Evolutionary conservation across 2,888 invertebrate species (phyloP).

Genomic region (Latrodectus elegans): DNA sequence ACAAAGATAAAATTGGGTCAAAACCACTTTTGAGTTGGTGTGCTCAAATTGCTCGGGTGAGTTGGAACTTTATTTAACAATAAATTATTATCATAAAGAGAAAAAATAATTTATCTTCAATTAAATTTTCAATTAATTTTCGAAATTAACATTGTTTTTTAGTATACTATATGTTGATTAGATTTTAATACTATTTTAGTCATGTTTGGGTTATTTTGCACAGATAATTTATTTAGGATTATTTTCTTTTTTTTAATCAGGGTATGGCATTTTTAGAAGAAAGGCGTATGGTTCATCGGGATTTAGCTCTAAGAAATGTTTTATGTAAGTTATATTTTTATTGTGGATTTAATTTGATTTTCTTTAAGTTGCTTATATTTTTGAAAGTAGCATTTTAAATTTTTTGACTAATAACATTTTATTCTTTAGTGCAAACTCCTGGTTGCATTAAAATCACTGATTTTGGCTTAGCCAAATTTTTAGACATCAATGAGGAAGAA

Average conservation of each 20-base stretch:
- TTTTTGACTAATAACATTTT: slow-evolving; percentile 4
- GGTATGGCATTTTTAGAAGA: slow-evolving; percentile 97
- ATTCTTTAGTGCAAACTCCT: slow-evolving; percentile 85
- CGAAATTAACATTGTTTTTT: too few species aligned
- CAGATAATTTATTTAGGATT: too few species aligned
- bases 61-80: slow-evolving; percentile 75
- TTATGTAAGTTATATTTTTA: slow-evolving; percentile 76
- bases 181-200: too few species aligned
- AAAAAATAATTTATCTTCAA: too few species aligned
- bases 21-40: slow-evolving; percentile 97
- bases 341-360: neutral
- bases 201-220: too few species aligned
- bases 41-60: slow-evolving; percentile 90
- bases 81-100: neutral
- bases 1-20: slow-evolving; percentile 94
- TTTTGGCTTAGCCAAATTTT: slow-evolving; percentile 96
- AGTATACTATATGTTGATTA: too few species aligned
- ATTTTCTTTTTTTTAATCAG: slow-evolving; percentile 71
- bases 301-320: slow-evolving; percentile 97
- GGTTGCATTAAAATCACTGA: slow-evolving; percentile 97
- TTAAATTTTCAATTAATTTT: too few species aligned
- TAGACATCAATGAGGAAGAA: slow-evolving; percentile 95
- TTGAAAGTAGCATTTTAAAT: neutral
- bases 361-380: neutral
- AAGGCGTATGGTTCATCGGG: slow-evolving; percentile 93